Evolutionary conservation across 2,797 vertebrate species (phyloP), one percentile per base, ranked within the genome.

Genomic region (Gadopsis marmoratus): DNA sequence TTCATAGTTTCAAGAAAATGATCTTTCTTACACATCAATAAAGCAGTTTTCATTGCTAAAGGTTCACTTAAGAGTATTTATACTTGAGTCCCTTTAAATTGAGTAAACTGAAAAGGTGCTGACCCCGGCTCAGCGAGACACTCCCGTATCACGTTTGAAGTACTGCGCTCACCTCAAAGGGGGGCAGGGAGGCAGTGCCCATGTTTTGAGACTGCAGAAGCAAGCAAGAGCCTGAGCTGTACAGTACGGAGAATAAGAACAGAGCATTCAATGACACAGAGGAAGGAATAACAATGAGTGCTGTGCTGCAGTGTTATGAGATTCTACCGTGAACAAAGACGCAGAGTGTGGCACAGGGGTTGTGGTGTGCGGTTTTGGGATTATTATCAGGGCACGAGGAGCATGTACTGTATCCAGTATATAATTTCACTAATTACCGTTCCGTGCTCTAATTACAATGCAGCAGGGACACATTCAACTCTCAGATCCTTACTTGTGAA

Each of bases 251-350:
- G 75, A 86, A 86, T 71, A 86, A 91, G 83, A 94, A 93, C 88
- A 92, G 87, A 93, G 71, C 80, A 62, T 68, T 86, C 82, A 86
- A 79, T 90, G 86, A 89, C 84, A 90, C 77, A 82, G 78, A 90
- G 86, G 85, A 91, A 86, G 74, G 90, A 92, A 92, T 89, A 92
- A 89, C 91, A 93, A 91, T 91, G 89, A 94, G 84, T n/a, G 65
- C 73, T 47, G 64, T 84, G 87, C 89, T 54, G 84, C 88, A 91
- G 86, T 83, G 78, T 83, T 88, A 79, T 83, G 81, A 73, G 87
- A 83, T 84, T 91, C 79, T 69, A 54, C 74, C 63, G 33, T 71
- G 82, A 88, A 89, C 83, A 90, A 85, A 90, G 76, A 83, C 74
- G 29, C 63, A 0, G 43, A 83, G 71, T 54, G 60, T 62, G 31